Conservation (phyloP, 2,797 vertebrate genomes). For the Eulemur mongoz region DNA sequence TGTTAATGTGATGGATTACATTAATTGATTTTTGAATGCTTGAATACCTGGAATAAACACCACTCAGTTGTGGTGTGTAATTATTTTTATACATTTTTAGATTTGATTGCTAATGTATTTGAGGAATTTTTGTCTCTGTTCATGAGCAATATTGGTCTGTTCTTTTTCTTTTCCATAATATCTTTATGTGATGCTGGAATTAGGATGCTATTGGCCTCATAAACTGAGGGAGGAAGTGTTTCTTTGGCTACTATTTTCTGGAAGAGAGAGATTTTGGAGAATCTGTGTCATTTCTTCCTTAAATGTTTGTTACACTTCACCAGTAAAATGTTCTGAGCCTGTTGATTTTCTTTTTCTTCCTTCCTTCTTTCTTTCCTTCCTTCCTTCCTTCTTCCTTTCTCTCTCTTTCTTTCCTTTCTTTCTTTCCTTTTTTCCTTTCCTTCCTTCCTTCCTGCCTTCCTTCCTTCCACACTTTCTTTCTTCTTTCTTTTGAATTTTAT, state of each 20-base stretch:
- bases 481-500: background rate
- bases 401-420: too few relatives aligned
- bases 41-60: background rate
- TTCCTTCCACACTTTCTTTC: background rate
- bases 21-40: background rate
- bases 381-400: too few relatives aligned
- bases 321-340: background rate
- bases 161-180: background rate
- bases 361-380: too few relatives aligned
- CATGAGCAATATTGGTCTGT: background rate
- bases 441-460: too few relatives aligned
- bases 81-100: background rate
- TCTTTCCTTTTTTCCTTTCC: too few relatives aligned
- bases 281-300: background rate
- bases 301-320: background rate
- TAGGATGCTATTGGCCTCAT: background rate
- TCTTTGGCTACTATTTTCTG: background rate
- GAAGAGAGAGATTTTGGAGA: background rate
- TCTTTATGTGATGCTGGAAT: background rate
- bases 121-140: too few relatives aligned
- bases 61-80: background rate
- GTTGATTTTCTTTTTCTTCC: background rate
- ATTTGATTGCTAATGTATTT: background rate
- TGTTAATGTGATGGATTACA: background rate
- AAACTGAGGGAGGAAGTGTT: background rate